These are phyloP conservation scores for Gymnoscopelus microlampas DNA, from an alignment of 2,797 vertebrate species.

Conservation along the genomic window DNA sequence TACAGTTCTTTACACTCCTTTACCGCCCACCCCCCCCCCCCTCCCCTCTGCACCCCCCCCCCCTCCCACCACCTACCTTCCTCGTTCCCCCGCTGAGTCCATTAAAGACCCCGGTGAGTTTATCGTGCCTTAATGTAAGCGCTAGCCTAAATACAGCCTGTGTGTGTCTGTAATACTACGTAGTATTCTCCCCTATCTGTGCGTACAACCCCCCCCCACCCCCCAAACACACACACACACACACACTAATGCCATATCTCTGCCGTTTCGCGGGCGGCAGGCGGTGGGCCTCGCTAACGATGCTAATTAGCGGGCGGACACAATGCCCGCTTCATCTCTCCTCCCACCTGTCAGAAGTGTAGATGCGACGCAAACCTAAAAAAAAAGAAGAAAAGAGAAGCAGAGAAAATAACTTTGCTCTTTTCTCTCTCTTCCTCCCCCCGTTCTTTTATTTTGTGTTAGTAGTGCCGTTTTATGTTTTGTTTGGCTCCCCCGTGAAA, in stretches of 20 bases:
- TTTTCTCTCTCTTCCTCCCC: conserved; percentile 55
- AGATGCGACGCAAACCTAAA: conserved; percentile 63
- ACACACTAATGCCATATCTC: conserved; percentile 63
- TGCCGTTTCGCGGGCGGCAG: conserved; percentile 62
- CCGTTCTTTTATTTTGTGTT: conserved; percentile 46
- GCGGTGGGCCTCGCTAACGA: conserved; percentile 75
- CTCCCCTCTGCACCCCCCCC: no score
- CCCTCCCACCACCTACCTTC: background rate
- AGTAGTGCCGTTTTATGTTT: conserved; percentile 75
- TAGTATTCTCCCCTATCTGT: conserved; percentile 62
- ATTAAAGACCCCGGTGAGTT: conserved; percentile 68
- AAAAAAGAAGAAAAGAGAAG: conserved; percentile 58
- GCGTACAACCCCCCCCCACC: conserved; percentile 45
- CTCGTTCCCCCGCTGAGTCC: conserved; percentile 48
- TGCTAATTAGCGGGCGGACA: conserved; percentile 80
- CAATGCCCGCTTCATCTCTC: conserved; percentile 78
- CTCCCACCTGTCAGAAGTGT: conserved; percentile 77
- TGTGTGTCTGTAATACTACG: conserved; percentile 25
- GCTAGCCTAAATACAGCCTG: conserved; percentile 65
- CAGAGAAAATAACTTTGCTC: conserved; percentile 72
- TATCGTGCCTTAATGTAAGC: conserved; percentile 68
- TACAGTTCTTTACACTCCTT: conserved; percentile 54
- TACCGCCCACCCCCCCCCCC: conserved; percentile 7
- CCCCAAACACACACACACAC: no score
- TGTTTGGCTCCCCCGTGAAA: conserved; percentile 72